Evolutionary conservation across 2,888 invertebrate species (phyloP).

Genomic region (Meta bourneti): DNA sequence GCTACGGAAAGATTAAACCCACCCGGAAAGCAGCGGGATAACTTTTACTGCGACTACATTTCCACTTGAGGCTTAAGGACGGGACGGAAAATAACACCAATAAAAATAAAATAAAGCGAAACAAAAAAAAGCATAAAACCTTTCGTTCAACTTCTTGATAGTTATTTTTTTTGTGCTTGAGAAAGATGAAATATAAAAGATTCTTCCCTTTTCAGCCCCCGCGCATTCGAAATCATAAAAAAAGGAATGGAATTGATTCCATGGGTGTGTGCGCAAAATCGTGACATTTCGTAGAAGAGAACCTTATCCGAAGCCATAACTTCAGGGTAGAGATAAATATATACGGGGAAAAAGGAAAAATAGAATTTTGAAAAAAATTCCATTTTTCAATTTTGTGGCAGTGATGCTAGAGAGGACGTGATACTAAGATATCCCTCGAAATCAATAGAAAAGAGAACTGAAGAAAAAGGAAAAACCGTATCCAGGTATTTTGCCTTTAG

Average conservation of each 20-base stretch:
- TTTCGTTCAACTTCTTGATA: neutral
- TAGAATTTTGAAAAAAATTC: slow-evolving; percentile 33
- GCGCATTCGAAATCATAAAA: neutral
- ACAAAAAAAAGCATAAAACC: slow-evolving; percentile 4
- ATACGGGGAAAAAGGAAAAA: slow-evolving; percentile 30
- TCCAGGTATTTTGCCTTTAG: slow-evolving; percentile 27
- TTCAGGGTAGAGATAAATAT: slow-evolving; percentile 47
- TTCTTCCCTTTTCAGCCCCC: neutral
- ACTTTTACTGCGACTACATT: slow-evolving; percentile 22
- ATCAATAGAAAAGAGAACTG: slow-evolving; percentile 18
- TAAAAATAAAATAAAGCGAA: slow-evolving; percentile 2
- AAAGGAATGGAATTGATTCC: slow-evolving; percentile 30
- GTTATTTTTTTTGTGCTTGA: neutral
- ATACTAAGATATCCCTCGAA: slow-evolving; percentile 17
- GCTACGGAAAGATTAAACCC: slow-evolving; percentile 27
- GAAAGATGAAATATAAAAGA: neutral
- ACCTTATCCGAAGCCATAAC: neutral
- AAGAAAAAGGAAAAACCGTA: neutral
- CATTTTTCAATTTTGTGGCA: slow-evolving; percentile 71
- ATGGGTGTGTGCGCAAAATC: slow-evolving; percentile 48
- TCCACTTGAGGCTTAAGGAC: slow-evolving; percentile 11
- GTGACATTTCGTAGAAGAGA: slow-evolving; percentile 50
- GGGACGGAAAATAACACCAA: slow-evolving; percentile 7
- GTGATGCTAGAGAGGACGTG: slow-evolving; percentile 43
- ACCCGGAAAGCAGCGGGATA: neutral